A percentile compares a stretch with the other conserved stretches of the same genome.
Conservation (phyloP, 2,888 invertebrate genomes). For the Stenurella melanura region DNA sequence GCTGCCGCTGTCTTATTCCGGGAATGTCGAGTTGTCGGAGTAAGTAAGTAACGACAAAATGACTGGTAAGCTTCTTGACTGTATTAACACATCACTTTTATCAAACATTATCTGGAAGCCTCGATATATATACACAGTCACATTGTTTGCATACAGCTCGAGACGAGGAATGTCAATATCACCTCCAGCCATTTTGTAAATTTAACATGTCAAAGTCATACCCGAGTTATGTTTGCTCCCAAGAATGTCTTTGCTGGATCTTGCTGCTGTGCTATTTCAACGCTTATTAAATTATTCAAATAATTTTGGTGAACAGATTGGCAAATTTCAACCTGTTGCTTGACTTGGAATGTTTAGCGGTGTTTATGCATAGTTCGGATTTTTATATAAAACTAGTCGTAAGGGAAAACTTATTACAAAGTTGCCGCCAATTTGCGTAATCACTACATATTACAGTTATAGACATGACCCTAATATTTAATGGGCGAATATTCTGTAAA, state of each 20-base stretch:
- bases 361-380: not conserved
- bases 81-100: slow-evolving; percentile 20
- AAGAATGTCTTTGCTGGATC: not conserved
- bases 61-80: slow-evolving; percentile 3
- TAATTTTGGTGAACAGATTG: slow-evolving; percentile 19
- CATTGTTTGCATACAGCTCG: slow-evolving; percentile 28
- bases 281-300: slow-evolving; percentile 27
- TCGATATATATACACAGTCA: not conserved
- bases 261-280: not conserved
- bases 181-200: slow-evolving; percentile 20
- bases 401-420: not conserved
- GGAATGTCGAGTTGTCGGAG: slow-evolving; percentile 1
- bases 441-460: too few relatives aligned
- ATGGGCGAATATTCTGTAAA: too few relatives aligned
- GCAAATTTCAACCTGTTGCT: slow-evolving; percentile 9
- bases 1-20: slow-evolving; percentile 2
- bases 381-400: not conserved
- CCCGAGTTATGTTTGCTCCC: slow-evolving; percentile 12
- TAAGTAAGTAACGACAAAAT: slow-evolving; percentile 7
- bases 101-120: slow-evolving; percentile 23
- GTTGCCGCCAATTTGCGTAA: not conserved
- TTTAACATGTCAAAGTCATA: slow-evolving; percentile 28
- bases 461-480: too few relatives aligned
- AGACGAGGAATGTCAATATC: slow-evolving; percentile 32
- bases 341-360: not conserved